Percentiles rank a stretch among this genome's conserved stretches.
These are phyloP conservation scores for Orthosia gracilis DNA, from an alignment of 2,888 invertebrate genomes.

Conservation along the genomic window DNA sequence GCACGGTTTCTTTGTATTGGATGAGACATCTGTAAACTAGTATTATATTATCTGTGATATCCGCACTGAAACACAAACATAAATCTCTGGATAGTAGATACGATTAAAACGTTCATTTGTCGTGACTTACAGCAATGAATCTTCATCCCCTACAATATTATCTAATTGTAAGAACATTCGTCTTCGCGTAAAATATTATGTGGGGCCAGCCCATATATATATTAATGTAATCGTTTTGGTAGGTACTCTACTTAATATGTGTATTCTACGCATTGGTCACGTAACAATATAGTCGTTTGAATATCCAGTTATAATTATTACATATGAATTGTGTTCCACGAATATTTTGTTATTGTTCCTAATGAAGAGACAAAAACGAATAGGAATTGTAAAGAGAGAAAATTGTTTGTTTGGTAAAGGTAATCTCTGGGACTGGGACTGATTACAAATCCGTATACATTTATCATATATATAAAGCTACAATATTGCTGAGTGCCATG, in stretches of 20 bases:
- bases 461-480: too few relatives aligned
- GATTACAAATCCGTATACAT: too few relatives aligned
- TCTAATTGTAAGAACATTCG: constrained; percentile 43
- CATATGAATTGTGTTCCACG: not conserved
- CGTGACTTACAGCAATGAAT: constrained; percentile 61
- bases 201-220: constrained; percentile 9
- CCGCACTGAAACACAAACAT: not conserved
- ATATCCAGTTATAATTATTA: not conserved
- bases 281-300: constrained; percentile 22
- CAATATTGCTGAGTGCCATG: not conserved
- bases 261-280: constrained; percentile 32
- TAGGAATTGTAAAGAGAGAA: too few relatives aligned
- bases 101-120: constrained; percentile 36
- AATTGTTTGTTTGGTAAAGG: not conserved
- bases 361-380: too few relatives aligned
- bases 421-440: not conserved
- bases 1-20: too few relatives aligned
- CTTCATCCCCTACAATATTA: constrained; percentile 54
- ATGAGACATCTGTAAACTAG: too few relatives aligned
- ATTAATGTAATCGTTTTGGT: constrained; percentile 34
- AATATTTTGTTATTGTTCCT: not conserved
- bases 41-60: too few relatives aligned
- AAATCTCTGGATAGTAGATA: constrained; percentile 25
- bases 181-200: constrained; percentile 37
- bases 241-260: constrained; percentile 36